Base-by-base conservation (phyloP, 2,113 vertebrate genomes). In the Romanogobio albipinnatus region DNA sequence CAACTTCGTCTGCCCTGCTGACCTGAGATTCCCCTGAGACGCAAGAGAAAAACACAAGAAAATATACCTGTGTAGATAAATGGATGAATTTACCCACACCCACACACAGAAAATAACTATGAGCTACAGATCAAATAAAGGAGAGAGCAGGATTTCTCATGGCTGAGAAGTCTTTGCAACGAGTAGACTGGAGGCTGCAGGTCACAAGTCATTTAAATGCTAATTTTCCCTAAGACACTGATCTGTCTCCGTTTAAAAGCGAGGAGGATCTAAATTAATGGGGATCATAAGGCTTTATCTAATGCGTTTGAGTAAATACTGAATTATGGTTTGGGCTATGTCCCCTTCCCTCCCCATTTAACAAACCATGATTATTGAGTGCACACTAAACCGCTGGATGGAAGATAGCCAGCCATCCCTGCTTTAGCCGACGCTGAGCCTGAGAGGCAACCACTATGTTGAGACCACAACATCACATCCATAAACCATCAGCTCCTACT, bases 121-220 rank as follows among this genome's bases (percentile, higher is more conserved):
- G 85, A 26, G 49, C 66, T 36, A 74, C 64, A 64, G 82, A 74
- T 84, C 43, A 68, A 59, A 51, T 56, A 80, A 64, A 45, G 45
- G 53, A 66, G 49, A 76, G 74, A 51, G 66, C 45, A 75, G 43
- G n/a, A 58, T 81, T 56, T 79, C 51, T 78, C 15, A 6, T 9
- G 15, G 26, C 26, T 73, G 77, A 77, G 71, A 26, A 73, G 61
- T 61, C 81, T 89, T 85, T 76, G 83, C 78, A 68, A 73, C 56
- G n/a, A 53, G 64, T 81, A 66, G 77, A 66, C 74, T 61, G 5
- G 33, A 76, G 51, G 76, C 76, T 82, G 70, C 68, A 84, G 73
- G 84, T 76, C 78, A 80, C 84, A 88, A 88, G 81, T 90, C 80
- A 88, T 90, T 87, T 90, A 86, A 88, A 91, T 91, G 86, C 83